Base-by-base conservation (phyloP, 2,797 vertebrate genomes). In the Coendou prehensilis region DNA sequence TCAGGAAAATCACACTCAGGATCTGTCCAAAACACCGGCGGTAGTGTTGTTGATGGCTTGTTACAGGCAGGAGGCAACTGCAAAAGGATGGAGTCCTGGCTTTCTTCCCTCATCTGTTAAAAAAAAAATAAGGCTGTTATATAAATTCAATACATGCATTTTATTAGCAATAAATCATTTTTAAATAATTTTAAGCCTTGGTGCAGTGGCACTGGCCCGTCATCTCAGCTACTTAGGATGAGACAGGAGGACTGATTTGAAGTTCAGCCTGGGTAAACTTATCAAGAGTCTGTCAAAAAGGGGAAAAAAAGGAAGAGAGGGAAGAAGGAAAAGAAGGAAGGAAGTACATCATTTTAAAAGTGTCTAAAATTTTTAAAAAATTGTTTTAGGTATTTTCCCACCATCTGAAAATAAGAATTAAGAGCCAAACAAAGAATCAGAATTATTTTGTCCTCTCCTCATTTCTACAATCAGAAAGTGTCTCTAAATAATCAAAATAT, bases 21-120 rank as follows among this genome's bases (percentile, higher is more conserved):
- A 94, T 98, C 93, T 91, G 97, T 97, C 97, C 97, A 96, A 17
- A 94, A 81, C 80, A 47, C 80, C 30, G 98, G 97, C 18, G 97
- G 97, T 63, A 92, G 64, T 28, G 95, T 71, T 64, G 89, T 23
- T 26, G 98, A 96, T 18, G 98, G 96, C 94, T 92, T 99, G 96
- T 98, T 98, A 82, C 98, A 98, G 37, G 99, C 99, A 92, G 99
- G 99, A 97, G 99, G 99, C 99, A 99, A 98, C 63, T 99, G 98
- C 80, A 99, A 99, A 91, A 99, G 99, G 90, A 99, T 99, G 78
- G 99, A 99, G 97, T 99, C 99, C 98, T 98, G 98, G 94, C 98
- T 99, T 98, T 99, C 99, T 95, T 99, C 99, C 98, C 99, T 99
- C 98, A 99, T 99, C 98, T 99, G 98, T 95, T 82, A 95, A 96